A percentile compares a stretch with the other conserved stretches of the same genome.
Conservation (phyloP, 2,113 vertebrate species). For the Lycocorax pyrrhopterus region DNA sequence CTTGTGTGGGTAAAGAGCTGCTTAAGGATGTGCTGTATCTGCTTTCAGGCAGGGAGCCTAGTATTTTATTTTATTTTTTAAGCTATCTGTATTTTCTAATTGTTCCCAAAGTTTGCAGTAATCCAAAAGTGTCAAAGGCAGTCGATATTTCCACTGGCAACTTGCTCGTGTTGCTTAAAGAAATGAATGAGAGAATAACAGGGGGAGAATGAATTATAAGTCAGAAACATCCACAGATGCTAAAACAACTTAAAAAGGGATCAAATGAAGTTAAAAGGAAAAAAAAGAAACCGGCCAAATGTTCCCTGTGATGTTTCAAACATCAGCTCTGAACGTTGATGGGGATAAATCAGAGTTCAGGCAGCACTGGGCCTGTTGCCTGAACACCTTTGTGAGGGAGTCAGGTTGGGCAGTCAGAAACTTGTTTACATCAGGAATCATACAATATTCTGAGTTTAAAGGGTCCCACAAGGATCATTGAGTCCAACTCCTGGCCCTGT, state of each 20-base stretch:
- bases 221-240: not conserved
- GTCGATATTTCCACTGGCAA: not conserved
- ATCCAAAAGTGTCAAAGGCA: not conserved
- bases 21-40: slow-evolving; percentile 22
- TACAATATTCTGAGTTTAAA: not conserved
- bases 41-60: not conserved
- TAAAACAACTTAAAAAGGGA: slow-evolving; percentile 4
- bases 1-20: not conserved
- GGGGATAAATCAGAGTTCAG: not conserved
- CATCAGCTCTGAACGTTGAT: not conserved
- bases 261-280: not conserved
- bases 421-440: not conserved
- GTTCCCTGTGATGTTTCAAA: not conserved
- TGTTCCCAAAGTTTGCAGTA: slow-evolving; percentile 7
- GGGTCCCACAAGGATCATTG: not conserved
- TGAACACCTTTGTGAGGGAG: not conserved
- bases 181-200: not conserved
- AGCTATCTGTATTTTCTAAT: slow-evolving; percentile 9
- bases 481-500: not conserved
- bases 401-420: not conserved
- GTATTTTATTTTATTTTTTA: not conserved
- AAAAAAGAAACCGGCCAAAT: not conserved
- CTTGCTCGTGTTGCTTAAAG: not conserved
- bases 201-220: not conserved
- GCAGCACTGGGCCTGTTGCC: not conserved